Evolutionary conservation across 1,140 invertebrate genomes (phyloP), one percentile per base, ranked within the genome.

Genomic region (Cheumatopsyche charites): DNA sequence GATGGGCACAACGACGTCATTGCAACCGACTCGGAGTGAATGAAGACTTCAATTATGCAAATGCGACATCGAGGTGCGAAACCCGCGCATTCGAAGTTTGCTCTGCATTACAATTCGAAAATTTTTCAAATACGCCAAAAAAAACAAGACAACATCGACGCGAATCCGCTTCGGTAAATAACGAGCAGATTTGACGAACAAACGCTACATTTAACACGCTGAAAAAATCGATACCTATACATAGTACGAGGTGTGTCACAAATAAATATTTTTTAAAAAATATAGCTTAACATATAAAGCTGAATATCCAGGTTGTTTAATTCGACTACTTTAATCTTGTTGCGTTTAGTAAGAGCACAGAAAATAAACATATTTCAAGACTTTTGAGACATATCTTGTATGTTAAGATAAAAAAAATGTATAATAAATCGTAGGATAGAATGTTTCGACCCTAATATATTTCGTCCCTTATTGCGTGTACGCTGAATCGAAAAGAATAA

Each of bases 41-140:
- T 73, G 66, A 73, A 73, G 71, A 62, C 66, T 68, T 73, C 71
- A 73, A 73, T 73, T 73, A 73, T 73, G 71, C 66, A 62, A 73
- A 73, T 73, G 29, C 15, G 52, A 26, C 49, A 58, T n/a, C 23
- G 17, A 71, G 62, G 70, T 61, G 70, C 62, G 70, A 71, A 71
- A 65, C 45, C 55, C 55, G 55, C 19, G 55, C 23, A 58, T 9
- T 47, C 55, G 21, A 58, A 12, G 55, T 58, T 58, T 58, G 55
- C 55, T 23, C 23, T 58, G 55, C 55, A 58, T 58, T 58, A 58
- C 55, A 58, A 58, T 58, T 52, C 19, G 19, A 9, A 9, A 36
- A 36, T 36, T 36, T 36, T 36, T 36, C n/a, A 36, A 52, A 13
- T 15, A 9, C 9, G 21, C 21, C 21, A 58, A 23, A 5, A 23